These are phyloP conservation scores for Epizoanthus stellaris DNA, from an alignment of 92 coral and sea anemone species.

Conservation along the genomic window DNA sequence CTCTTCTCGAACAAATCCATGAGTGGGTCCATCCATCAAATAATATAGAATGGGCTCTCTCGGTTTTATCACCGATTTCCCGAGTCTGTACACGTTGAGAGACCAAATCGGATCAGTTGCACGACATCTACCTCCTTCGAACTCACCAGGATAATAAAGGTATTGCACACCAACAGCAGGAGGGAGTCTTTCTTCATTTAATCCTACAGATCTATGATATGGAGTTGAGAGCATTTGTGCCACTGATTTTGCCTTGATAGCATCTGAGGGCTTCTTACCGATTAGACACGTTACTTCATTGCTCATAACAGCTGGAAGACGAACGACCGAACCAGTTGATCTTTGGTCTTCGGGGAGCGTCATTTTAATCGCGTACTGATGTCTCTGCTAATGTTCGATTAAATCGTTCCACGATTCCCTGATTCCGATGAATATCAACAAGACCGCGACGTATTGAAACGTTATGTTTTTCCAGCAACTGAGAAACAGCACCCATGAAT, in stretches of 20 bases:
- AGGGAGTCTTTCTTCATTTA: neutral
- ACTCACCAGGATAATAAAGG: neutral
- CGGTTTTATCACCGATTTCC: too few relatives aligned
- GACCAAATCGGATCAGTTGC: too few relatives aligned
- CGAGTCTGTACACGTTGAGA: too few relatives aligned
- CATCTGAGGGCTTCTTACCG: neutral
- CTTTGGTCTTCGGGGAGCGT: neutral
- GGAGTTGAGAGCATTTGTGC: neutral
- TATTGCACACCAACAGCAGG: neutral
- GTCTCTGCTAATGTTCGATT: slow-evolving; percentile 8
- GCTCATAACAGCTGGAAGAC: neutral
- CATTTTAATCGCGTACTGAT: slow-evolving; percentile 34
- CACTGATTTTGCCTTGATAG: neutral
- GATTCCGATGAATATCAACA: neutral
- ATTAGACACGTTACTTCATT: neutral
- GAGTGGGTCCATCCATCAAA: too few relatives aligned
- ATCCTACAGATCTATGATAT: too few relatives aligned
- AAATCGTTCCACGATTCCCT: neutral
- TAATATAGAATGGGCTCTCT: too few relatives aligned
- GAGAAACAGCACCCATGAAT: too few relatives aligned
- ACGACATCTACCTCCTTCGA: neutral
- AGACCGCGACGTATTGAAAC: too few relatives aligned
- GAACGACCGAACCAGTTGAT: neutral
- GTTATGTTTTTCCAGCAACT: too few relatives aligned
- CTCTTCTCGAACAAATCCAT: neutral